Conservation (phyloP, 2,113 vertebrate species). For the Sebastes schlegelii region DNA sequence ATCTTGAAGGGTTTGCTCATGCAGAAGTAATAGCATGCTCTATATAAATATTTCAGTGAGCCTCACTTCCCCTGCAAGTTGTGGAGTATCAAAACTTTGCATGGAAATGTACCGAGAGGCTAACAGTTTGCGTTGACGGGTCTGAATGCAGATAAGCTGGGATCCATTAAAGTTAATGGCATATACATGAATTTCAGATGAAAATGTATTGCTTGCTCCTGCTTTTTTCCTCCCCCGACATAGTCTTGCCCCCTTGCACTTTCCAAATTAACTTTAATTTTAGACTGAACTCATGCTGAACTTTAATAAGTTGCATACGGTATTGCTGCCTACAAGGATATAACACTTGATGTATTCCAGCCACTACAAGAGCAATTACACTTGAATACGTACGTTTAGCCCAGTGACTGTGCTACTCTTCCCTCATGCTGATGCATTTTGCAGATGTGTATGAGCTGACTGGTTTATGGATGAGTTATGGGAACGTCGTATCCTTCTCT, state of each 20-base stretch:
- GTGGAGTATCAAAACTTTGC: constrained; percentile 28
- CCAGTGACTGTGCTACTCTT: neutral
- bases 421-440: constrained; percentile 30
- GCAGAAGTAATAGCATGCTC: constrained; percentile 54
- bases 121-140: constrained; percentile 38
- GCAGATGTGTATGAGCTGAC: constrained; percentile 29
- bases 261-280: constrained; percentile 7
- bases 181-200: constrained; percentile 20
- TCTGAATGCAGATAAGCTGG: constrained; percentile 46
- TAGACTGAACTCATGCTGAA: constrained; percentile 56
- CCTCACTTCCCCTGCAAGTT: constrained; percentile 44
- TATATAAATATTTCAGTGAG: constrained; percentile 72
- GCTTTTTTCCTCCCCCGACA: neutral
- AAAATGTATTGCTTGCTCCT: constrained; percentile 14
- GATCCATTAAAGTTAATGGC: constrained; percentile 40
- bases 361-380: constrained; percentile 10
- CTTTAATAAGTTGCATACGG: neutral
- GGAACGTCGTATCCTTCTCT: constrained; percentile 19
- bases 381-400: constrained; percentile 6
- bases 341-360: constrained; percentile 4
- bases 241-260: neutral
- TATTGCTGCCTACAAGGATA: neutral
- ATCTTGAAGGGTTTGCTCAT: constrained; percentile 55
- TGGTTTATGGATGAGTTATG: constrained; percentile 15
- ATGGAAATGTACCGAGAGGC: constrained; percentile 46